Percentiles rank a stretch among this genome's conserved stretches.
Evolutionary conservation across 2,113 vertebrate genomes (phyloP).

Genomic region (Mungos mungo): DNA sequence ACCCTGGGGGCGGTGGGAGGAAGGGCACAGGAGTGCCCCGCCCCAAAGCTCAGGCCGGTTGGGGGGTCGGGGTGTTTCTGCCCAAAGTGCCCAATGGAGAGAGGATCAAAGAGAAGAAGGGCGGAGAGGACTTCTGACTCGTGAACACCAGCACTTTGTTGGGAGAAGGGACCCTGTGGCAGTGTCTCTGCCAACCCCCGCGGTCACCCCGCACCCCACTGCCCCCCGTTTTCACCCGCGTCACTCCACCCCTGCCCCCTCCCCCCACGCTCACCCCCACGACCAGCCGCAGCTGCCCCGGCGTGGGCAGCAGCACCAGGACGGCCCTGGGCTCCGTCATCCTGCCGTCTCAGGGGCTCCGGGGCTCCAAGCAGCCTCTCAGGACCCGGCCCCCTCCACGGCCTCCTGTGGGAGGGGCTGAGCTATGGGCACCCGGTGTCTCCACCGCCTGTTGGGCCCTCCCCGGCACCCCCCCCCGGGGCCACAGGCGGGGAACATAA

Average conservation of each 20-base stretch:
- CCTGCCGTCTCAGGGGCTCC: background rate
- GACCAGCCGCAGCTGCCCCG: conserved; percentile 88
- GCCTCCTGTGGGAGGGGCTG: background rate
- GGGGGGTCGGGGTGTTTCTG: background rate
- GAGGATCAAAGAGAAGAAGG: background rate
- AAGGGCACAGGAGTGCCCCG: background rate
- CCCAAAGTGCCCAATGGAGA: background rate
- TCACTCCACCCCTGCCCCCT: background rate
- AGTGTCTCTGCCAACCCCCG: background rate
- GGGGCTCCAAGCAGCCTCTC: background rate
- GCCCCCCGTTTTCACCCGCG: background rate
- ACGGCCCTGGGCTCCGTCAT: conserved; percentile 86
- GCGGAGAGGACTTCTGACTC: background rate
- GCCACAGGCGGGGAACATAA: rapidly evolving
- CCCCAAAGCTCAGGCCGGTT: background rate
- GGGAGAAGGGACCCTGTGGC: background rate
- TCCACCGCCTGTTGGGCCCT: rapidly evolving
- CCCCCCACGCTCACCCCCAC: conserved; percentile 84
- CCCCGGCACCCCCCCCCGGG: too few species aligned
- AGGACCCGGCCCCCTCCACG: background rate
- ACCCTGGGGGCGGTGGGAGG: background rate
- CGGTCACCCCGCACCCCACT: background rate
- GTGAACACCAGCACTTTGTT: background rate
- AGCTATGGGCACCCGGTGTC: rapidly evolving
- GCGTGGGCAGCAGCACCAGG: conserved; percentile 90